Conservation (phyloP, 2,888 invertebrate species). For the Chymomyza fuscimana region DNA sequence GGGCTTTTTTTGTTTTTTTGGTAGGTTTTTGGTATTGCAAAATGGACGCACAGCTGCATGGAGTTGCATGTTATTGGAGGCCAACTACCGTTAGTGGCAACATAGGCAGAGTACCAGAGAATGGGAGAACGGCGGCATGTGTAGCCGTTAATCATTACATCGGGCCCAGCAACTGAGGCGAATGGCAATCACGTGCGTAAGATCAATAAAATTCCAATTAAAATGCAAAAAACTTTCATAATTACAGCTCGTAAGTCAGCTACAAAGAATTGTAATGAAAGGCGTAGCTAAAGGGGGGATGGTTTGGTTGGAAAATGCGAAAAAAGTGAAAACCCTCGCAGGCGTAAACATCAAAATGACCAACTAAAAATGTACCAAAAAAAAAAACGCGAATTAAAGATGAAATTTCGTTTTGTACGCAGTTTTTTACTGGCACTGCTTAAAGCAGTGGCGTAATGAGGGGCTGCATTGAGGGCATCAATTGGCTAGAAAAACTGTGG, state of each 20-base stretch:
- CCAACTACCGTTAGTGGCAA: constrained; percentile 1
- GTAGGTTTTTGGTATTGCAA: not conserved
- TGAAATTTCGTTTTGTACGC: constrained; percentile 42
- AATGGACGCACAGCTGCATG: not conserved
- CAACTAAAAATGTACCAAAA: constrained; percentile 40
- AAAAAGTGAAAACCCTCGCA: constrained; percentile 52
- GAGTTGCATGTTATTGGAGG: too few species aligned
- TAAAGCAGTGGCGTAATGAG: too few species aligned
- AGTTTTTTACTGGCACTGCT: not conserved
- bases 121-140: not conserved
- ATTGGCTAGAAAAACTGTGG: too few species aligned
- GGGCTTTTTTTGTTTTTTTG: not conserved
- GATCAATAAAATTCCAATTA: constrained; percentile 72
- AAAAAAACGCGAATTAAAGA: constrained; percentile 35
- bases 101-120: not conserved
- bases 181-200: constrained; percentile 63
- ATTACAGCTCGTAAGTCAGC: constrained; percentile 43
- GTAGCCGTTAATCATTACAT: constrained; percentile 38
- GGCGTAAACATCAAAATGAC: constrained; percentile 45
- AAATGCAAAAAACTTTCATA: constrained; percentile 68
- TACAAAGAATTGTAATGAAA: not conserved
- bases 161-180: not conserved
- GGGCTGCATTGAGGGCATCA: too few species aligned
- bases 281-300: not conserved
- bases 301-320: too few species aligned